These are phyloP conservation scores for Aphaenogaster floridana DNA, from an alignment of 1,140 invertebrate species.

Conservation along the genomic window DNA sequence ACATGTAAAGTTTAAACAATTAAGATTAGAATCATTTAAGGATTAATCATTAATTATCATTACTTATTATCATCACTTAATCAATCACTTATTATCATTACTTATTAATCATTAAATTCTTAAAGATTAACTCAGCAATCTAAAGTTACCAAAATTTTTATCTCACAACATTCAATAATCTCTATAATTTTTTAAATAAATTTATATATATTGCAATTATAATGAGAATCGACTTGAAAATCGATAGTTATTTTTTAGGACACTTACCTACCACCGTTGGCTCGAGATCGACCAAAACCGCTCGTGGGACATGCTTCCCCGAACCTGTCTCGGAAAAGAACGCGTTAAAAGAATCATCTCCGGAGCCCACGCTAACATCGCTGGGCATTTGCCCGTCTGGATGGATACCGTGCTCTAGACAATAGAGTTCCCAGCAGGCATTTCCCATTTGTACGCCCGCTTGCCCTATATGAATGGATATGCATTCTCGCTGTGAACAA, in stretches of 20 bases:
- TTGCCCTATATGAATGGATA: constrained; percentile 90
- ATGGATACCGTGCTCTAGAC: constrained; percentile 91
- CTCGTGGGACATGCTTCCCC: constrained; percentile 88
- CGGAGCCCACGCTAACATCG: constrained; percentile 81
- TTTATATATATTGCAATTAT: constrained; percentile 14
- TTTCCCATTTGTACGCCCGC: constrained; percentile 92
- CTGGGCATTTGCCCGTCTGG: constrained; percentile 88
- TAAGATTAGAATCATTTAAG: background rate
- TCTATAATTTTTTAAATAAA: background rate
- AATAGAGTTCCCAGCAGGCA: constrained; percentile 90
- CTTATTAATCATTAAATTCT: background rate
- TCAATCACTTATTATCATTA: too few relatives aligned
- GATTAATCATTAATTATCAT: background rate
- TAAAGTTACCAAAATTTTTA: background rate
- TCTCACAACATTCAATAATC: background rate
- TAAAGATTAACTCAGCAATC: background rate
- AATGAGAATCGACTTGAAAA: background rate
- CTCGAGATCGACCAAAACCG: constrained; percentile 90
- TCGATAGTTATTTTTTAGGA: background rate
- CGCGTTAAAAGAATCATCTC: constrained; percentile 89
- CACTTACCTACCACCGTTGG: constrained; percentile 88
- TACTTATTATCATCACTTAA: too few relatives aligned
- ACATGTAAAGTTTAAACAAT: background rate
- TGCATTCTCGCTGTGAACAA: constrained; percentile 87
- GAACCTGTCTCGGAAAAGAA: constrained; percentile 89